These are phyloP conservation scores for Drosophila eugracilis DNA, from an alignment of 1,140 invertebrate species.

Conservation along the genomic window DNA sequence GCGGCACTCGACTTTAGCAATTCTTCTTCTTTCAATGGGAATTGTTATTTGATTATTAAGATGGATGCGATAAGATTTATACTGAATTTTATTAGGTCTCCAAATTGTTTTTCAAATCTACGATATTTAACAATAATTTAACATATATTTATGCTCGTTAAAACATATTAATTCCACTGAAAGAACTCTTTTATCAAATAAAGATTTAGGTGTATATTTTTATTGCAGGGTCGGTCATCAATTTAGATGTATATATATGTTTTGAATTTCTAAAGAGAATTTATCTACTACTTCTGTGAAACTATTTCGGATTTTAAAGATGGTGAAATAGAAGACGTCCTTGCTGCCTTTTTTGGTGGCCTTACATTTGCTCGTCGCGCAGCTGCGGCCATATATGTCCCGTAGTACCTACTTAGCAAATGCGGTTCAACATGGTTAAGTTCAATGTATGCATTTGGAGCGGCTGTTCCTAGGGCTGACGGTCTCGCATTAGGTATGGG, in stretches of 20 bases:
- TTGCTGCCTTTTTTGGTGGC: slow-evolving; percentile 21
- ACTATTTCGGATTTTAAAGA: slow-evolving; percentile 48
- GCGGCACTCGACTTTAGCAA: too few species aligned
- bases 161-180: slow-evolving; percentile 13
- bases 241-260: too few species aligned
- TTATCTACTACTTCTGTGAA: slow-evolving; percentile 42
- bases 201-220: slow-evolving; percentile 1
- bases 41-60: not conserved
- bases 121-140: slow-evolving; percentile 32
- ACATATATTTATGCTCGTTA: slow-evolving; percentile 10
- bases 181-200: slow-evolving; percentile 9
- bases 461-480: not conserved
- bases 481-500: slow-evolving; percentile 3
- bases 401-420: slow-evolving; percentile 72
- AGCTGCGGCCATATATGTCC: slow-evolving; percentile 73
- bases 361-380: slow-evolving; percentile 54
- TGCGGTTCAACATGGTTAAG: slow-evolving; percentile 64
- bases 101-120: not conserved
- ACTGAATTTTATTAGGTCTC: not conserved
- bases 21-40: too few species aligned
- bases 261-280: too few species aligned
- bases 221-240: slow-evolving; percentile 37
- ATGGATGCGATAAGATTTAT: not conserved
- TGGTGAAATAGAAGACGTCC: slow-evolving; percentile 23
- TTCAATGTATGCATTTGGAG: slow-evolving; percentile 37